A percentile compares a stretch with the other conserved stretches of the same genome.
phyloP scores from a whole-genome alignment of 1,140 invertebrate genomes.

The Drosophila sproati region DNA sequence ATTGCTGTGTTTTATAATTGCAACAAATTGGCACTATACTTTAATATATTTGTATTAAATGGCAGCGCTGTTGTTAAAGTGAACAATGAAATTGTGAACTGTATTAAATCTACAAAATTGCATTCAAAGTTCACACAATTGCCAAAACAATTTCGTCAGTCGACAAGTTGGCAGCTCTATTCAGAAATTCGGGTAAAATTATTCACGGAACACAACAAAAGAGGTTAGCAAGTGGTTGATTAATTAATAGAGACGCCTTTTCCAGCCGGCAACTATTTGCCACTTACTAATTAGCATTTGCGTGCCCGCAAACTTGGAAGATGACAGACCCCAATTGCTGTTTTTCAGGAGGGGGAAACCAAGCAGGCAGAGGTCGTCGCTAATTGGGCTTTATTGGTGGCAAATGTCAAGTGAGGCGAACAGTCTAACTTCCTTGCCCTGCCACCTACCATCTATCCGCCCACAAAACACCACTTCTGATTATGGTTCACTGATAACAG shows the following conservation, averaged over 20 bases:
- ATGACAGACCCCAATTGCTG: slow-evolving; percentile 12
- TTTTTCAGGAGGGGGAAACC: background rate
- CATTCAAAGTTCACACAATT: background rate
- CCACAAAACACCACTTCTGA: slow-evolving; percentile 29
- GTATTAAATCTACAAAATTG: background rate
- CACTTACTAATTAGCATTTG: slow-evolving; percentile 57
- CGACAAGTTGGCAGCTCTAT: background rate
- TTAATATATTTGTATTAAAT: background rate
- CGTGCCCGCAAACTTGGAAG: slow-evolving; percentile 32
- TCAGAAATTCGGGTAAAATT: background rate
- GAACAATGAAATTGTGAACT: background rate
- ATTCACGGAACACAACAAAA: background rate
- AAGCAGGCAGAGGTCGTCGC: slow-evolving; percentile 7
- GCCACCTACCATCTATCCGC: background rate
- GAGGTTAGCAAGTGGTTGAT: slow-evolving; percentile 31
- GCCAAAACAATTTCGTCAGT: background rate
- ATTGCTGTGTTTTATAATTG: background rate
- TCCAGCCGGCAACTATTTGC: slow-evolving; percentile 38
- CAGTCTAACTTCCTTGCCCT: background rate
- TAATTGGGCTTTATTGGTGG: slow-evolving; percentile 59
- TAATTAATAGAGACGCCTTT: slow-evolving; percentile 49
- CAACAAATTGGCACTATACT: background rate
- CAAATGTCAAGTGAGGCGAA: slow-evolving; percentile 51
- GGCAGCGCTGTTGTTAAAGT: background rate
- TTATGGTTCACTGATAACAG: slow-evolving; percentile 53